phyloP scores from a whole-genome alignment of 2,797 vertebrate genomes.

The Phyllotis vaccarum region DNA sequence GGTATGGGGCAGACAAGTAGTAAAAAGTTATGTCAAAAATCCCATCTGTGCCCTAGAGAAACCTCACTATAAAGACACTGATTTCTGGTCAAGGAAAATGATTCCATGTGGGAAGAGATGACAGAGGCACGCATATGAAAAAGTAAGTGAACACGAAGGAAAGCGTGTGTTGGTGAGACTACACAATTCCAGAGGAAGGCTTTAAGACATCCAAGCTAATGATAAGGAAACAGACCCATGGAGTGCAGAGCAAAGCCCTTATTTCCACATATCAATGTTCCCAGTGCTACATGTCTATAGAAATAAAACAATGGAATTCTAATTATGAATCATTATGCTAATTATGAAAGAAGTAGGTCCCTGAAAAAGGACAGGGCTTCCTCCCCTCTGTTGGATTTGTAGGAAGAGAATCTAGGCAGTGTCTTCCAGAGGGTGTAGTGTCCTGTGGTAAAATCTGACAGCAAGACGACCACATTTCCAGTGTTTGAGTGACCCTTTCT shows the following conservation, averaged over 20 bases:
- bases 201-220: not conserved
- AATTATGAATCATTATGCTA: not conserved
- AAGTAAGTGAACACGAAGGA: not conserved
- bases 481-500: not conserved
- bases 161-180: not conserved
- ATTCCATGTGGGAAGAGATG: not conserved
- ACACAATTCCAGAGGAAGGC: not conserved
- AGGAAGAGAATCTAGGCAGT: not conserved
- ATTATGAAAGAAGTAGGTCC: not conserved
- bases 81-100: slow-evolving; percentile 51
- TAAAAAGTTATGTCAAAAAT: slow-evolving; percentile 57
- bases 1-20: not conserved
- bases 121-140: not conserved
- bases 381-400: not conserved
- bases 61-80: not conserved
- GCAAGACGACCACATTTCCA: not conserved
- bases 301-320: not conserved
- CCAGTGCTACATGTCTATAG: not conserved
- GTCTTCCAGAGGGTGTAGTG: not conserved
- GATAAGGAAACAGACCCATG: not conserved
- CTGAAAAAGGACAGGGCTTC: too few relatives aligned
- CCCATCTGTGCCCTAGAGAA: not conserved
- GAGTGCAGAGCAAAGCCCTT: not conserved
- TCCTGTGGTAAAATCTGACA: not conserved
- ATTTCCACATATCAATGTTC: not conserved